Conservation (phyloP, 2,797 vertebrate genomes). For the Nyctibius grandis region DNA sequence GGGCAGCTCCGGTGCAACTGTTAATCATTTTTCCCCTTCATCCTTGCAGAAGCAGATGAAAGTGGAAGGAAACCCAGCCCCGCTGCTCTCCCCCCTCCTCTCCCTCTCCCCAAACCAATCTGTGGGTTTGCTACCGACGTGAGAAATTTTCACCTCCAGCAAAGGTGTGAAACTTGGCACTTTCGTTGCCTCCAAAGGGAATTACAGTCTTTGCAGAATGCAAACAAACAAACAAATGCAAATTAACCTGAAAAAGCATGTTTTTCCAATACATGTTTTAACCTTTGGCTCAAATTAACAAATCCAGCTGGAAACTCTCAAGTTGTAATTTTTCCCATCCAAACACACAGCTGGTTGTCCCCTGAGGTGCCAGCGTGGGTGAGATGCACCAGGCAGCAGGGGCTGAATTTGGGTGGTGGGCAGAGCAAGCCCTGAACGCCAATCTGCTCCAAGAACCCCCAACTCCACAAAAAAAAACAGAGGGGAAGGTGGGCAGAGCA, state of each 20-base stretch:
- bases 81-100: background rate
- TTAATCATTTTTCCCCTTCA: background rate
- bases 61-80: background rate
- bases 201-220: conserved; percentile 64
- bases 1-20: background rate
- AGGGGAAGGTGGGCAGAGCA: background rate
- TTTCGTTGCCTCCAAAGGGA: conserved; percentile 67
- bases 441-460: background rate
- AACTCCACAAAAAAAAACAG: background rate
- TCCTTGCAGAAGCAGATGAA: background rate
- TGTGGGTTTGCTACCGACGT: conserved; percentile 56
- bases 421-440: background rate
- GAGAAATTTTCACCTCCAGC: conserved; percentile 78
- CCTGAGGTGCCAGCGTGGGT: background rate
- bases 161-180: conserved; percentile 79
- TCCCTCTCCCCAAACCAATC: background rate
- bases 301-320: conserved; percentile 34
- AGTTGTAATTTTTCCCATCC: background rate
- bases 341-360: background rate
- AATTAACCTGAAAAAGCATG: background rate
- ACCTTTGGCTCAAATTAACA: conserved; percentile 47
- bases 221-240: conserved; percentile 65
- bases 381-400: background rate
- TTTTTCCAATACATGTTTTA: background rate
- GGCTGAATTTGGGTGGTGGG: background rate